These are phyloP conservation scores for Pygocentrus nattereri DNA, from an alignment of 2,797 vertebrate genomes.

Conservation along the genomic window DNA sequence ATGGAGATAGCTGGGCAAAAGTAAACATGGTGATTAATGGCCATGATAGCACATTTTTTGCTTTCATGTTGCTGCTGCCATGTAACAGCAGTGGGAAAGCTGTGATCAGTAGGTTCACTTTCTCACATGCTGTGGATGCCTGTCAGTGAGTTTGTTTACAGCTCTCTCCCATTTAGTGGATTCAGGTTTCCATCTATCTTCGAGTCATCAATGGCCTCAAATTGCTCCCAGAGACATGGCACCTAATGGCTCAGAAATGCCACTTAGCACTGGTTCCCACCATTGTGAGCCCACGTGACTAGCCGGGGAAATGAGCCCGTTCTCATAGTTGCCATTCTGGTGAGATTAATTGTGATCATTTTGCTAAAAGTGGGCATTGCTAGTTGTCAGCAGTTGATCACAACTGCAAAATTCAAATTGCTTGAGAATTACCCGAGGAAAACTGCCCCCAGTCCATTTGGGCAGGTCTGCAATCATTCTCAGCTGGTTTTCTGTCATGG, in stretches of 20 bases:
- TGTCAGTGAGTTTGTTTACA: conserved; percentile 36
- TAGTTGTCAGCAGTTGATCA: neutral
- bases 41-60: neutral
- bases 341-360: neutral
- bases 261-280: conserved; percentile 38
- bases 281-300: conserved; percentile 25
- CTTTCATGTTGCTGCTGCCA: neutral
- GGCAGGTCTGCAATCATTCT: neutral
- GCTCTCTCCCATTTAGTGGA: neutral
- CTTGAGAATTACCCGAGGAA: neutral
- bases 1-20: neutral
- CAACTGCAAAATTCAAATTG: neutral
- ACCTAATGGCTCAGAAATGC: conserved; percentile 37
- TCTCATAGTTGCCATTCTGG: conserved; percentile 33
- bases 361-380: neutral
- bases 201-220: conserved; percentile 33
- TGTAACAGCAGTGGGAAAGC: conserved; percentile 25
- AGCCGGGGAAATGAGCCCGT: neutral
- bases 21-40: neutral
- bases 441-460: neutral
- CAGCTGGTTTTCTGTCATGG: neutral
- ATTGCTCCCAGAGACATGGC: conserved; percentile 35
- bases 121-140: conserved; percentile 26
- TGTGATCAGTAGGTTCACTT: neutral
- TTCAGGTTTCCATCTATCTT: conserved; percentile 41